Conservation (phyloP, 2,888 invertebrate genomes). For the Hypomecis atomaria region DNA sequence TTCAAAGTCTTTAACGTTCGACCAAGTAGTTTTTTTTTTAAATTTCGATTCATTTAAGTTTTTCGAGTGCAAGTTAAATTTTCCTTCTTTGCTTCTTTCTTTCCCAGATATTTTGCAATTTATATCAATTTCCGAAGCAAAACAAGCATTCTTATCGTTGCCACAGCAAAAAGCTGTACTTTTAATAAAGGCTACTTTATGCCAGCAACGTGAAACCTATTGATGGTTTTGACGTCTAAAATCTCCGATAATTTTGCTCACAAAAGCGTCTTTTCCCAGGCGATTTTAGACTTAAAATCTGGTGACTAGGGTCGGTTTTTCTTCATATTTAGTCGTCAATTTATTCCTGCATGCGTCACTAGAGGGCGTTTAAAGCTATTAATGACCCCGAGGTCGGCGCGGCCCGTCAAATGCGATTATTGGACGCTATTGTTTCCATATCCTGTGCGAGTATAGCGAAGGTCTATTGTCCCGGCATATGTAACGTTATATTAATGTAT, state of each 20-base stretch:
- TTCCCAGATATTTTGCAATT: no score
- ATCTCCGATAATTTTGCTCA: conserved; percentile 14
- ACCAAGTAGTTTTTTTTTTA: no score
- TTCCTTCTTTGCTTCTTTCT: no score
- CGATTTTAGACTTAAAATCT: conserved; percentile 5
- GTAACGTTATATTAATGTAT: background rate
- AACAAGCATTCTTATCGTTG: no score
- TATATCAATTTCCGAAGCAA: no score
- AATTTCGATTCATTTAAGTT: no score
- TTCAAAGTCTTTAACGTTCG: no score
- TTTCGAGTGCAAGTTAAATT: no score
- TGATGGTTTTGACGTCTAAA: conserved; percentile 21
- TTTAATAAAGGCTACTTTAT: conserved; percentile 4
- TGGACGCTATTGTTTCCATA: conserved; percentile 46
- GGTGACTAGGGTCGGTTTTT: background rate
- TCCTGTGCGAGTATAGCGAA: conserved; percentile 21
- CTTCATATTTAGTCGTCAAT: conserved; percentile 5
- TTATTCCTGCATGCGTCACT: conserved; percentile 35
- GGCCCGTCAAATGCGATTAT: conserved; percentile 47
- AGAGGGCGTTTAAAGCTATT: conserved; percentile 37
- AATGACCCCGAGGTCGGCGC: conserved; percentile 32
- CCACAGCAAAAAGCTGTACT: background rate
- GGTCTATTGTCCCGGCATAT: conserved; percentile 16
- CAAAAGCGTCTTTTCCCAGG: background rate
- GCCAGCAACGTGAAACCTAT: conserved; percentile 8